Conservation (phyloP, 2,888 invertebrate genomes). For the Boloria euphrosyne region DNA sequence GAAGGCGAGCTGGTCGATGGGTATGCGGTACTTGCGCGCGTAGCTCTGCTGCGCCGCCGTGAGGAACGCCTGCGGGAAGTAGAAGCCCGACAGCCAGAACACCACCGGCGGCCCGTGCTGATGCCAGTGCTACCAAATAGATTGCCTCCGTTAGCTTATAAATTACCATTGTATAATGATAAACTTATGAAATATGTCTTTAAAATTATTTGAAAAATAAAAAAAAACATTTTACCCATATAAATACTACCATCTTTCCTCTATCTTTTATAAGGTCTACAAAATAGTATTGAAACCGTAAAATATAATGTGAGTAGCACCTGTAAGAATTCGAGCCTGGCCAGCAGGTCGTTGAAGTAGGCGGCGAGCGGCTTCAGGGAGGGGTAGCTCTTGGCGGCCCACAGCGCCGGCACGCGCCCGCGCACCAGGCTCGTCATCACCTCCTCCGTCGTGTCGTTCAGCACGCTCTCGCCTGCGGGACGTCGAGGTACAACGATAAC, state of each 20-base stretch:
- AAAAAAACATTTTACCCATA: too few relatives aligned
- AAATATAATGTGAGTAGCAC: slow-evolving; percentile 51
- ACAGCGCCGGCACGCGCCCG: slow-evolving; percentile 91
- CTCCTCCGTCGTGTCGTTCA: slow-evolving; percentile 93
- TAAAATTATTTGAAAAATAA: too few relatives aligned
- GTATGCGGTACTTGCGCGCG: slow-evolving; percentile 94
- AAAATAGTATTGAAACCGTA: background rate
- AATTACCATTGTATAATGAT: too few relatives aligned
- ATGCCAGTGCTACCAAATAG: slow-evolving; percentile 86
- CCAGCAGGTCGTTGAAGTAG: slow-evolving; percentile 93
- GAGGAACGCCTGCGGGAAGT: slow-evolving; percentile 96
- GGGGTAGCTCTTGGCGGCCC: slow-evolving; percentile 94
- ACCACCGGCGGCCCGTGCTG: slow-evolving; percentile 89
- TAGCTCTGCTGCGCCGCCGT: slow-evolving; percentile 97
- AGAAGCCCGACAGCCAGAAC: slow-evolving; percentile 97
- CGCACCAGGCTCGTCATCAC: slow-evolving; percentile 91
- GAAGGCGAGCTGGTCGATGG: slow-evolving; percentile 93
- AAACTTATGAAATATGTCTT: too few relatives aligned
- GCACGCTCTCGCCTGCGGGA: slow-evolving; percentile 89
- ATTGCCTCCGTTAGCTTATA: slow-evolving; percentile 24
- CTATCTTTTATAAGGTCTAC: background rate
- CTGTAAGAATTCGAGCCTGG: slow-evolving; percentile 91
- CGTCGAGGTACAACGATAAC: too few relatives aligned
- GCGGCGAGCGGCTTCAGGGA: slow-evolving; percentile 94
- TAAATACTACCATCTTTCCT: background rate